Base-by-base conservation (phyloP, 2,797 vertebrate species). In the Rhinoraja longicauda region DNA sequence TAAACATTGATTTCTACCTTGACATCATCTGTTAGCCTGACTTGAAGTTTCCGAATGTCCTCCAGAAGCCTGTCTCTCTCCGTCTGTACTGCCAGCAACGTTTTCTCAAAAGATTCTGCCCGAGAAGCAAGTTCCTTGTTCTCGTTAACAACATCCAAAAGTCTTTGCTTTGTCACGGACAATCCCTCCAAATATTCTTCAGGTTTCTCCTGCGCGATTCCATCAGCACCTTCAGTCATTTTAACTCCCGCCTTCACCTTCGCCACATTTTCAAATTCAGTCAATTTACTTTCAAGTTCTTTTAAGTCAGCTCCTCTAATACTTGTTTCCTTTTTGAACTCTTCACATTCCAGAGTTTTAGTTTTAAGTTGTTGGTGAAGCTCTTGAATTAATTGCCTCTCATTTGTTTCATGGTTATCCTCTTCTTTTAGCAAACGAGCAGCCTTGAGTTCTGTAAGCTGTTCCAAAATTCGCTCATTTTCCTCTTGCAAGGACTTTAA, bases 1-100 rank as follows among this genome's bases (percentile, higher is more conserved):
- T 95, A 96, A 93, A 96, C 93, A 76, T 95, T 95, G 0, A 92
- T 94, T 78, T 96, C 95, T 26, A 95, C 94, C 93, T 94, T 13
- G 64, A 98, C 96, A 76, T 98, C 97, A 0, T 95, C 94, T 0
- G 96, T 95, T 2, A 97, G 97, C 39, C 95, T 94, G 95, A 93
- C 96, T 36, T 96, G 96, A 93, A 98, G 95, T 67, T 95, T 72
- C 95, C 96, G 98, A 7, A 98, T 97, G 92, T 98, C 96, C 6
- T 97, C 96, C 5, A 98, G 97, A 93, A 97, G 96, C 93, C 96
- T 96, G 82, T 98, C 98, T 32, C 98, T 95, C 93, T 98, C 97
- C 0, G 96, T 95, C 94, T 98, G 98, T 94, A 98, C 94, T 10
- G 97, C 97, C 0, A 95, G 97, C 97, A 98, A 97, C 4, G 97